Evolutionary conservation across 2,888 invertebrate genomes (phyloP).

Genomic region (Lymantria monacha): DNA sequence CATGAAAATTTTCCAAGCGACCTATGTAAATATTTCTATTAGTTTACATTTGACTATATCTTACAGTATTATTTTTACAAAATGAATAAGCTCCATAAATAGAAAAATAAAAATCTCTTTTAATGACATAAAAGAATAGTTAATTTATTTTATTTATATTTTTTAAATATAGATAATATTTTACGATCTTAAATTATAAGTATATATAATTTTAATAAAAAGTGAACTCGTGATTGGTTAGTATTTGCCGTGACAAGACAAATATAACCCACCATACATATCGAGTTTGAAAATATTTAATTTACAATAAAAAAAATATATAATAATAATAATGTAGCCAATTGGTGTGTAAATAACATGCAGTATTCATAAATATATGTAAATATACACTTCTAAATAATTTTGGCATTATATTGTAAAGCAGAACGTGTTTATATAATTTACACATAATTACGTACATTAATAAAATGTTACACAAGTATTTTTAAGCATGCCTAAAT

Average conservation of each 20-base stretch:
- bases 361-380: conserved; percentile 14
- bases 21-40: conserved; percentile 49
- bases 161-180: conserved; percentile 35
- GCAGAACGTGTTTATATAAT: conserved; percentile 31
- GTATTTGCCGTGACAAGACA: background rate
- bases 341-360: conserved; percentile 11
- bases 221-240: conserved; percentile 10
- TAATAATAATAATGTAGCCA: background rate
- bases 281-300: background rate
- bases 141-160: conserved; percentile 57
- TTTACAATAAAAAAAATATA: background rate
- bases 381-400: conserved; percentile 23
- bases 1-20: conserved; percentile 72
- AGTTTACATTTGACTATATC: conserved; percentile 67
- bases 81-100: conserved; percentile 61
- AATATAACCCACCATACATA: background rate
- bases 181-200: conserved; percentile 31
- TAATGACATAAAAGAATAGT: conserved; percentile 61
- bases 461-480: background rate
- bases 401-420: conserved; percentile 35
- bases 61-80: conserved; percentile 68
- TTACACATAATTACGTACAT: conserved; percentile 26
- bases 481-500: background rate
- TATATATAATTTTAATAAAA: conserved; percentile 27
- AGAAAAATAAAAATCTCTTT: conserved; percentile 69